These are phyloP conservation scores for Laothoe populi DNA, from an alignment of 2,888 invertebrate species.

Conservation along the genomic window DNA sequence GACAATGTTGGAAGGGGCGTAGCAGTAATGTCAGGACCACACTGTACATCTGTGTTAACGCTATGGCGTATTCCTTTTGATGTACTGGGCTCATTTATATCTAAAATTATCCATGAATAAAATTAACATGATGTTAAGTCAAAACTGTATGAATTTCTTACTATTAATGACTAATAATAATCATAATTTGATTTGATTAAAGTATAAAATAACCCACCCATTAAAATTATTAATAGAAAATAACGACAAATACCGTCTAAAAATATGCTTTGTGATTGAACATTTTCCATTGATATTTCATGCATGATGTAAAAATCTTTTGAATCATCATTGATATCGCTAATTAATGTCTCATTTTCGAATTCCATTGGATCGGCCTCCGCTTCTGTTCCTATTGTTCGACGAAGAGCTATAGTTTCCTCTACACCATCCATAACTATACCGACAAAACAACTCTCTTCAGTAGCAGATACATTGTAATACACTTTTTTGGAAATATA, in stretches of 20 bases:
- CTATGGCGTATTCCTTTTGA: conserved; percentile 74
- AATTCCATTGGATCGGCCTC: conserved; percentile 39
- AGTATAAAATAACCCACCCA: too few species aligned
- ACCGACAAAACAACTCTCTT: conserved; percentile 59
- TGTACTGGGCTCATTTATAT: conserved; percentile 77
- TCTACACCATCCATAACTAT: conserved; percentile 59
- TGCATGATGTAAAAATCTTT: conserved; percentile 47
- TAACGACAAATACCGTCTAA: conserved; percentile 72
- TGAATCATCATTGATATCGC: conserved; percentile 51
- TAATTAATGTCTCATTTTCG: conserved; percentile 49
- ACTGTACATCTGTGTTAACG: conserved; percentile 69
- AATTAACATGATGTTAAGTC: too few species aligned
- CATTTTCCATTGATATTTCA: conserved; percentile 49
- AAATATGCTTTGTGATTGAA: conserved; percentile 64
- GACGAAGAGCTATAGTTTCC: conserved; percentile 61
- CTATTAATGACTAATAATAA: too few species aligned
- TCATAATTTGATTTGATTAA: too few species aligned
- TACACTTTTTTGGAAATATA: conserved; percentile 26
- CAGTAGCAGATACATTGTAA: conserved; percentile 50
- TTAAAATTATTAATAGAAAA: too few species aligned
- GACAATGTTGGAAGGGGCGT: conserved; percentile 49
- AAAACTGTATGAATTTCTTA: too few species aligned
- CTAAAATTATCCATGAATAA: conserved; percentile 45
- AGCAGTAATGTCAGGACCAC: conserved; percentile 63
- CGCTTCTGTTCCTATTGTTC: conserved; percentile 61